A percentile compares a stretch with the other conserved stretches of the same genome.
Evolutionary conservation across 2,113 vertebrate genomes (phyloP).

Genomic region (Grantiella picta): DNA sequence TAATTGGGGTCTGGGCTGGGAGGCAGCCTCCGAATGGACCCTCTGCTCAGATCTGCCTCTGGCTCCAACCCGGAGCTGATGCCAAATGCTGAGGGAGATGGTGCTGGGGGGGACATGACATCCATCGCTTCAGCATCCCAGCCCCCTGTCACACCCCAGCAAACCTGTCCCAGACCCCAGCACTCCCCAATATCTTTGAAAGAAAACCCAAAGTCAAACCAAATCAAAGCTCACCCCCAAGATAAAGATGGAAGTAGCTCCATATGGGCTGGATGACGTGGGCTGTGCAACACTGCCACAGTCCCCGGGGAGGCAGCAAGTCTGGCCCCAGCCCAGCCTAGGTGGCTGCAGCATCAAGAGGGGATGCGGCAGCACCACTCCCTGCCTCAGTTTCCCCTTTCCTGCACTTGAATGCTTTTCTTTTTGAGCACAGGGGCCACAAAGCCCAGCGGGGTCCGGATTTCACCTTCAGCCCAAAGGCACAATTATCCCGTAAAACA

Average conservation of each 20-base stretch:
- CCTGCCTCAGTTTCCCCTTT: slow-evolving; percentile 33
- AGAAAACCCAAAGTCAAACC: not conserved
- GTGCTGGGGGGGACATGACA: not conserved
- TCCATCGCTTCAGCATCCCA: not conserved
- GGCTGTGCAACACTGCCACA: not conserved
- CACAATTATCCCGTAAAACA: not conserved
- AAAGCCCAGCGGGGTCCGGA: not conserved
- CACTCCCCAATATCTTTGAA: fast-evolving
- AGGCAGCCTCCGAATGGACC: slow-evolving; percentile 35
- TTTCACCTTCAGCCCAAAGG: not conserved
- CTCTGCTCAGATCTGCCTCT: not conserved
- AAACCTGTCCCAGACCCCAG: not conserved
- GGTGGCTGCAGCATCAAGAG: not conserved
- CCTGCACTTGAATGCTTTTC: not conserved
- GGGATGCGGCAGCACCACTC: not conserved
- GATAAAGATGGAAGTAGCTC: not conserved
- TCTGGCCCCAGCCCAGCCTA: not conserved
- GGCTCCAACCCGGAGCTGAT: not conserved
- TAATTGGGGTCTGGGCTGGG: slow-evolving; percentile 51
- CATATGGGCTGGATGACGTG: not conserved
- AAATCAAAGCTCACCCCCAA: not conserved
- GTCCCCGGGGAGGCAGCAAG: not conserved
- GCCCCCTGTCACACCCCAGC: not conserved
- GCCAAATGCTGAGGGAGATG: not conserved
- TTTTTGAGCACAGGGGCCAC: not conserved